Evolutionary conservation across 2,888 invertebrate species (phyloP), one percentile per base, ranked within the genome.

Genomic region (Limnephilus rhombicus): DNA sequence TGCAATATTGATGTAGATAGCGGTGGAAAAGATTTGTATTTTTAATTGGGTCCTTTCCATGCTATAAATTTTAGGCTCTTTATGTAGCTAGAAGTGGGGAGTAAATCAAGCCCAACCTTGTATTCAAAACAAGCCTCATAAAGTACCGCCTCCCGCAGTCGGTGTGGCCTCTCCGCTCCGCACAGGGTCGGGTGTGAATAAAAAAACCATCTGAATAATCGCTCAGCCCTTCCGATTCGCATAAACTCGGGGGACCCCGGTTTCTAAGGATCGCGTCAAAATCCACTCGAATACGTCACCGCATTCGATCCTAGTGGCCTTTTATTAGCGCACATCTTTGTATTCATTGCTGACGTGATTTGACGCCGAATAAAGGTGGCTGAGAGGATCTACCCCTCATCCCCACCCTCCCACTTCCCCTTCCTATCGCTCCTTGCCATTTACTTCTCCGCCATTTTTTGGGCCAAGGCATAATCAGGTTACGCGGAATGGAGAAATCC

Each of bases 171-270:
- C 86, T 24, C 86, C 45, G 29, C n/a, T 29, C 68, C 18, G 18
- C 53, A 53, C 53, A 4, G 53, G 86, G 11, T 86, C 45, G n/a
- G 86, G 29, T 45, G 45, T 29, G 86, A 86, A 86, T 86, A 86
- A 86, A 86, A 86, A 86, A 86, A 86, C 37, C 86, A 86, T 86
- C 45, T 86, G 86, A 86, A 86, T 86, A 86, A 86, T 86, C 86
- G 86, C 37, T 49, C 86, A 49, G n/a, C 86, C 29, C 86, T 86
- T 45, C 49, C 86, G n/a, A 83, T 83, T 83, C 83, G 34, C 83
- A 83, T 83, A 83, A 83, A 83, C 86, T 86, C 86, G 41, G 86
- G 86, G 49, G 45, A 86, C n/a, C 37, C 45, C n/a, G n/a, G 49
- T 29, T 15, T 86, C 86, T 49, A 41, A 45, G 29, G 86, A 86